A percentile compares a stretch with the other conserved stretches of the same genome.
Conservation (phyloP, 2,113 vertebrate species). For the Triplophysa rosa region DNA sequence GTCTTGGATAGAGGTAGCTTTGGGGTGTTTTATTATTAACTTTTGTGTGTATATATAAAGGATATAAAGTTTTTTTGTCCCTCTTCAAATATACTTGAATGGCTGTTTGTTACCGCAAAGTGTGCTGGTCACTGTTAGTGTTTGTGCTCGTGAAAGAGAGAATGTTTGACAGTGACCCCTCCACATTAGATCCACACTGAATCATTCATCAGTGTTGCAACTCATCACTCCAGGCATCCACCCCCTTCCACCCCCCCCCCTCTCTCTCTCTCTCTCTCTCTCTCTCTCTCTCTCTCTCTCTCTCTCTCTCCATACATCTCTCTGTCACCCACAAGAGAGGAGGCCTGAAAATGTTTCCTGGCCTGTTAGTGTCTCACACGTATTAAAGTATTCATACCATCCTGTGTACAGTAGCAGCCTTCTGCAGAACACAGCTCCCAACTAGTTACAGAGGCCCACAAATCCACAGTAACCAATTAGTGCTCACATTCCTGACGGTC, state of each 20-base stretch:
- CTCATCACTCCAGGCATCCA: constrained; percentile 1
- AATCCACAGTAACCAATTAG: constrained; percentile 10
- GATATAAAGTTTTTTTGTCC: not conserved
- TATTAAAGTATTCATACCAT: constrained; percentile 33
- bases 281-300: not conserved
- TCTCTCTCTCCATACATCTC: not conserved
- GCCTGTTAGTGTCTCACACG: not conserved
- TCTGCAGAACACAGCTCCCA: not conserved
- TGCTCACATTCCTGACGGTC: not conserved
- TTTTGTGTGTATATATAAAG: not conserved
- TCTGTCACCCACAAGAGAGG: not conserved
- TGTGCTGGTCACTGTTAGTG: not conserved
- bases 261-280: not conserved
- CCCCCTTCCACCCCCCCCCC: not conserved
- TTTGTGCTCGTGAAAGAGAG: not conserved
- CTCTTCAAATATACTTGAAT: not conserved
- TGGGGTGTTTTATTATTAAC: constrained; percentile 12
- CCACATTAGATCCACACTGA: constrained; percentile 36
- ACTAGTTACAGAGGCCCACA: not conserved
- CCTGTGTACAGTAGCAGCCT: constrained; percentile 10
- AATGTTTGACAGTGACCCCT: constrained; percentile 10
- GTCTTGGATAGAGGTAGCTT: constrained; percentile 1
- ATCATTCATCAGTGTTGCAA: constrained; percentile 37
- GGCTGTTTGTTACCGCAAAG: not conserved
- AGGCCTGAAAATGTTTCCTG: not conserved